Evolutionary conservation across 2,888 invertebrate species (phyloP).

Genomic region (Odontomyia ornata): DNA sequence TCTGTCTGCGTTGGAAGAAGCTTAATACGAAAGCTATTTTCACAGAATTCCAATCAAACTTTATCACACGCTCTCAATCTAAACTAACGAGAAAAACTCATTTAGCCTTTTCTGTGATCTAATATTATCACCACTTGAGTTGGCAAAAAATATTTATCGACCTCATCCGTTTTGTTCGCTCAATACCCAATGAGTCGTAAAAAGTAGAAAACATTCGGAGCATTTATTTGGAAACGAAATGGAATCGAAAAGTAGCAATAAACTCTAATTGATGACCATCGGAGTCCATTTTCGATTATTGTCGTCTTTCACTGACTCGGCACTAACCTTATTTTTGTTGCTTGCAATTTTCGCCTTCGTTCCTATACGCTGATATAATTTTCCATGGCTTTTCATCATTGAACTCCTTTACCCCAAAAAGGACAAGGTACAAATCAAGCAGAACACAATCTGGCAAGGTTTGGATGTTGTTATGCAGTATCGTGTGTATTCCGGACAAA

Average conservation of each 20-base stretch:
- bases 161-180: background rate
- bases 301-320: conserved; percentile 40
- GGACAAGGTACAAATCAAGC: conserved; percentile 8
- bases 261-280: conserved; percentile 42
- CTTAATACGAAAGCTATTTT: too few relatives aligned
- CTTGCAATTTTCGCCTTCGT: conserved; percentile 26
- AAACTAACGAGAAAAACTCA: background rate
- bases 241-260: conserved; percentile 35
- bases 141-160: conserved; percentile 39
- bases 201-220: background rate
- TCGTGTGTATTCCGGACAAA: conserved; percentile 32
- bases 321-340: conserved; percentile 38
- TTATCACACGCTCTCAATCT: background rate
- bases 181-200: background rate
- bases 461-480: background rate
- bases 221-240: conserved; percentile 29
- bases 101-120: conserved; percentile 3
- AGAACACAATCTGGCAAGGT: background rate
- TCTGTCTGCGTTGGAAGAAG: too few relatives aligned
- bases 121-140: conserved; percentile 30
- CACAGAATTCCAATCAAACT: too few relatives aligned
- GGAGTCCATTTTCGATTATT: conserved; percentile 39
- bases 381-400: background rate
- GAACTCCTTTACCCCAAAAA: conserved; percentile 17
- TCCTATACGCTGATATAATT: conserved; percentile 17